Conservation (phyloP, 2,888 invertebrate genomes). For the Schrankia costaestrigalis region DNA sequence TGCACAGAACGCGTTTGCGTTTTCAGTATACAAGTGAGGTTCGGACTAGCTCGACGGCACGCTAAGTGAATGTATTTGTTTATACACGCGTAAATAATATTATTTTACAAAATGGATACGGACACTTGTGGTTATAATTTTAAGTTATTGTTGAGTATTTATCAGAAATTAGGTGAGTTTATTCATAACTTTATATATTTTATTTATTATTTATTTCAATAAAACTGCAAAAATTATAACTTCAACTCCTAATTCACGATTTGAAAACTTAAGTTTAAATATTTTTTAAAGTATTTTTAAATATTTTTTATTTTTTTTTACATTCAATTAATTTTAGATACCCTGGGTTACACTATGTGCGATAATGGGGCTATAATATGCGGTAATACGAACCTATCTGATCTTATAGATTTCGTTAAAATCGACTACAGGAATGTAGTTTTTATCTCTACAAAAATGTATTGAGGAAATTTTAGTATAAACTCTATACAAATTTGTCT, state of each 20-base stretch:
- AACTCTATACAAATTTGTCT: too few species aligned
- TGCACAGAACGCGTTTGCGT: conserved; percentile 27
- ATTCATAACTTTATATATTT: not conserved
- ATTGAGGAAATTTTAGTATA: too few species aligned
- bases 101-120: conserved; percentile 20
- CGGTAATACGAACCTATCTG: too few species aligned
- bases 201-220: not conserved
- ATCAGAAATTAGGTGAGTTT: conserved; percentile 31
- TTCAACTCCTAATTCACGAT: not conserved
- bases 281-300: too few species aligned
- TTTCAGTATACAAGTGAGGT: conserved; percentile 29
- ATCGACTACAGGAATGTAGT: too few species aligned
- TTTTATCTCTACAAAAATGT: too few species aligned
- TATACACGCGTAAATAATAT: conserved; percentile 5
- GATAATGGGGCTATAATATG: too few species aligned
- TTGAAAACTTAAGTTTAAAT: not conserved
- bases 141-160: conserved; percentile 30
- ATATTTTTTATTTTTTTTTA: too few species aligned
- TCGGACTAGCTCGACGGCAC: conserved; percentile 25
- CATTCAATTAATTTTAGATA: too few species aligned
- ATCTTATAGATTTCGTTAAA: too few species aligned
- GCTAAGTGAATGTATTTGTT: conserved; percentile 11
- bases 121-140: conserved; percentile 32
- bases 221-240: not conserved
- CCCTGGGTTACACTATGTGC: too few species aligned